Conservation (phyloP, 2,113 vertebrate genomes). For the Rhea americana region DNA sequence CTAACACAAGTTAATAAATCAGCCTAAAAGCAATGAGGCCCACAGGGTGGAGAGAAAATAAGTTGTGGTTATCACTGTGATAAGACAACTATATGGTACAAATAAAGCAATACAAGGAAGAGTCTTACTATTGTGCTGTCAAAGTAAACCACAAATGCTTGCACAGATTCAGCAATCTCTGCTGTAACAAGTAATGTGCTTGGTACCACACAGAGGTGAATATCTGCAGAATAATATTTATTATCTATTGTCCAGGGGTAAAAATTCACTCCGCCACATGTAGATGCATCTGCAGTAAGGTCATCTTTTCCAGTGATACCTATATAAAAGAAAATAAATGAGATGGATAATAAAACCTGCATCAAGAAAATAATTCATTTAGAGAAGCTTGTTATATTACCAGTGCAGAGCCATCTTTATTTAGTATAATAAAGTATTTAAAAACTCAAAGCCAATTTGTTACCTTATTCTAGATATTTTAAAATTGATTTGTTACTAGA, state of each 20-base stretch:
- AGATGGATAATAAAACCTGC: neutral
- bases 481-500: neutral
- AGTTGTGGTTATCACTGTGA: neutral
- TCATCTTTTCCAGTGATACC: constrained; percentile 86
- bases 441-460: neutral
- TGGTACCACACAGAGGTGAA: constrained; percentile 90
- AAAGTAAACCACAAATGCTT: constrained; percentile 93
- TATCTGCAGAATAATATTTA: constrained; percentile 94
- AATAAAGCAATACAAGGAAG: neutral
- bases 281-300: constrained; percentile 74
- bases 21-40: neutral
- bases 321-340: constrained; percentile 55
- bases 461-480: neutral
- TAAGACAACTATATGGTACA: neutral
- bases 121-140: constrained; percentile 88
- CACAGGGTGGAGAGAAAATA: neutral
- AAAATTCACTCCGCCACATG: constrained; percentile 79
- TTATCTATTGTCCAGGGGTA: constrained; percentile 98
- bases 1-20: neutral
- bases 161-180: constrained; percentile 89
- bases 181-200: constrained; percentile 81
- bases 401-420: neutral
- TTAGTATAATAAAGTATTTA: neutral
- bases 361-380: neutral
- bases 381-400: neutral